phyloP scores from a whole-genome alignment of 1,140 invertebrate species.

The Campodea augens region DNA sequence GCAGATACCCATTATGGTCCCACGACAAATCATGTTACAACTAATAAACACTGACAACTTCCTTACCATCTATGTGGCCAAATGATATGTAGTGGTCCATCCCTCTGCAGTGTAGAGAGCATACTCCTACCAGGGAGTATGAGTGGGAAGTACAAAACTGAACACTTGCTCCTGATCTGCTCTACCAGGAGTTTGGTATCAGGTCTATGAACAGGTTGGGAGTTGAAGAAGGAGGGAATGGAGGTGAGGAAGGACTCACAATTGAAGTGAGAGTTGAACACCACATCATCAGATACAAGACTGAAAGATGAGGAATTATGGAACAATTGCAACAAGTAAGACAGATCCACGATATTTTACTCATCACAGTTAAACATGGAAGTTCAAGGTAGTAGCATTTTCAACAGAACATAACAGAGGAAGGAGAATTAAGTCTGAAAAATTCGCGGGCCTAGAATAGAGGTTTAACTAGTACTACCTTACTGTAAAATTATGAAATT shows the following conservation, averaged over 20 bases:
- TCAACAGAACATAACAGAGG: not conserved
- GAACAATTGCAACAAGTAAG: too few species aligned
- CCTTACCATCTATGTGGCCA: constrained; percentile 54
- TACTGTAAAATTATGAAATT: not conserved
- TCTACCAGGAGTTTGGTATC: constrained; percentile 34
- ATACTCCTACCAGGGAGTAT: constrained; percentile 21
- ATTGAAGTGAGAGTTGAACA: constrained; percentile 57
- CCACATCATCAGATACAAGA: constrained; percentile 42
- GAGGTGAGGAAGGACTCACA: constrained; percentile 40
- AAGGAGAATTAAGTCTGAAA: not conserved
- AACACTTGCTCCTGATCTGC: constrained; percentile 36
- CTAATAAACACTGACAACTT: not conserved
- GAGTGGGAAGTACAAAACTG: constrained; percentile 45
- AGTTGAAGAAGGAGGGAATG: constrained; percentile 39
- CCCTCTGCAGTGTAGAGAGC: constrained; percentile 11
- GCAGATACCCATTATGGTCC: too few species aligned
- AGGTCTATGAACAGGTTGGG: constrained; percentile 40
- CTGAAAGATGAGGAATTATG: constrained; percentile 33
- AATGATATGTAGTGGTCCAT: constrained; percentile 36
- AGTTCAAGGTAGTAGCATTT: constrained; percentile 3
- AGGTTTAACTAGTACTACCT: not conserved
- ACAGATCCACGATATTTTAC: too few species aligned
- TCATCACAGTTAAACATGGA: too few species aligned
- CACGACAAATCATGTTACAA: too few species aligned
- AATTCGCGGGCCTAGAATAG: not conserved